Conservation (phyloP, 2,888 invertebrate genomes). For the Dynastes tityus region DNA sequence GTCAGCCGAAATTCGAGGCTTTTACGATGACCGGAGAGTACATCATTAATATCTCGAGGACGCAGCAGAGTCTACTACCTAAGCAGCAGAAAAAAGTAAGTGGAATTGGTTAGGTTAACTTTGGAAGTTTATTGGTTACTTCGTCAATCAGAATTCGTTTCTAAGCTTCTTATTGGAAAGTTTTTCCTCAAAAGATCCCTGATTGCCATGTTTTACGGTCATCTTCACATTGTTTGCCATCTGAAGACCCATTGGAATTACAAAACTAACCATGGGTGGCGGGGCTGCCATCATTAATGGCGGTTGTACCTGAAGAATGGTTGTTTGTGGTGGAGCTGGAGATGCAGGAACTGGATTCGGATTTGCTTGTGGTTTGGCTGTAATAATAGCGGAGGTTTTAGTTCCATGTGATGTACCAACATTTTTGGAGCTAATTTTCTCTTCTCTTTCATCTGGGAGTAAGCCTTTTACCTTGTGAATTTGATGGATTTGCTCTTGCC, state of each 20-base stretch:
- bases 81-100: slow-evolving; percentile 76
- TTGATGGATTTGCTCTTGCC: slow-evolving; percentile 97
- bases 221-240: slow-evolving; percentile 68
- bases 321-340: slow-evolving; percentile 56
- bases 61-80: slow-evolving; percentile 79
- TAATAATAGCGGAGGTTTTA: slow-evolving; percentile 65
- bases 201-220: slow-evolving; percentile 71
- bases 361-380: slow-evolving; percentile 68
- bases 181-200: slow-evolving; percentile 80
- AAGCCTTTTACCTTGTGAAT: slow-evolving; percentile 96
- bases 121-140: not conserved
- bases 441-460: slow-evolving; percentile 95
- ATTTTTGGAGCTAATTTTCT: slow-evolving; percentile 95
- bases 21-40: slow-evolving; percentile 99
- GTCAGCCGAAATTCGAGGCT: slow-evolving; percentile 84
- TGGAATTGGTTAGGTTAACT: slow-evolving; percentile 32
- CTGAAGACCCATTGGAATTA: slow-evolving; percentile 67
- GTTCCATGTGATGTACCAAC: slow-evolving; percentile 71
- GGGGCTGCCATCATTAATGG: slow-evolving; percentile 77
- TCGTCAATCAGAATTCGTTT: slow-evolving; percentile 75
- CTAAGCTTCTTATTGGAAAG: slow-evolving; percentile 90
- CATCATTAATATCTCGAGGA: slow-evolving; percentile 92
- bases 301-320: slow-evolving; percentile 68
- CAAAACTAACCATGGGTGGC: slow-evolving; percentile 71
- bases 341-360: slow-evolving; percentile 66